Evolutionary conservation across 2,113 vertebrate species (phyloP), one percentile per base, ranked within the genome.

Genomic region (Notechis scutatus): DNA sequence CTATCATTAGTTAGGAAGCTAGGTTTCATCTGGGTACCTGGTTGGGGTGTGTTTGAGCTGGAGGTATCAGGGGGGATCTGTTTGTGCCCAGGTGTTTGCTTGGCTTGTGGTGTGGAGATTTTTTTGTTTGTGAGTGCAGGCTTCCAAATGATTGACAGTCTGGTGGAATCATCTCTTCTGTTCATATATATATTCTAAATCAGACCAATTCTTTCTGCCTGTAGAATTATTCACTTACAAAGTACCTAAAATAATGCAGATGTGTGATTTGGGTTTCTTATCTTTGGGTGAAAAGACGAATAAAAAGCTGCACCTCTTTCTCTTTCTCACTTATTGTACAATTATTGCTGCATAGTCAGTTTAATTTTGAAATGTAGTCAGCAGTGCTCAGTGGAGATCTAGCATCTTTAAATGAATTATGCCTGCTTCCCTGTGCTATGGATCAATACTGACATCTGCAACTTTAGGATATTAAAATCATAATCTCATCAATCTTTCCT

Each of bases 351-450:
- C 91, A 90, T 39, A 91, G 56, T 85, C 42, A n/a, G 59, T 89
- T 64, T 89, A 85, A 91, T 93, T 94, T 95, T 94, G 89, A 94
- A 52, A 61, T 29, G 42, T 85, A 86, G 21, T 85, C 12, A 85
- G 50, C 54, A 86, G 12, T 14, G 20, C n/a, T 85, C 52, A 54
- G 87, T 85, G 54, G 55, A 56, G 34, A 39, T 85, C 24, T 24
- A 90, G 21, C 96, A 93, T 92, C 90, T 96, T 96, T 90, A 94
- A 81, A 81, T 93, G 95, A 93, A 91, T 93, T 89, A 92, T 96
- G 61, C 91, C 95, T 93, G 85, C 94, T 96, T 96, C 93, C 92
- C 56, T 94, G 90, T 95, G 88, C 26, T 88, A 69, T 93, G 94
- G 88, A 10, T 52, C 93, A 96, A 95, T 91, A 95, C 86, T 88